Conservation (phyloP, 1,140 invertebrate species). For the Arctopsyche grandis region DNA sequence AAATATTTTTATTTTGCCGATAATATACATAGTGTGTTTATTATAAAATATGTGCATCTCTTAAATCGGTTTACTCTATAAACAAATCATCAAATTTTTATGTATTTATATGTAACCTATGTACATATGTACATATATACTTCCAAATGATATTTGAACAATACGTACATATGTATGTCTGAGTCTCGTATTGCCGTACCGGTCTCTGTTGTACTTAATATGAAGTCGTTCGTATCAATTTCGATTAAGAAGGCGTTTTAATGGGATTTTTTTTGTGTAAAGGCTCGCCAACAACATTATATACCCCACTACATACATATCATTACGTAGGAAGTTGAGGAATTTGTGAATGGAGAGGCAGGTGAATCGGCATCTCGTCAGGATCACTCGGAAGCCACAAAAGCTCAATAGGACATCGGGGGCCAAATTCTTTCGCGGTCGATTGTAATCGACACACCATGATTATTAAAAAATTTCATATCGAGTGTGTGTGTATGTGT, state of each 20-base stretch:
- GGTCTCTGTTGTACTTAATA: constrained; percentile 51
- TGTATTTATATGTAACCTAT: too few relatives aligned
- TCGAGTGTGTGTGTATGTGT: too few relatives aligned
- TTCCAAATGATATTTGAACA: too few relatives aligned
- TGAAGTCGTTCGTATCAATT: constrained; percentile 56
- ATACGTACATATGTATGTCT: background rate
- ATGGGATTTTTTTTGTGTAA: constrained; percentile 54
- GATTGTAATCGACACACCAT: constrained; percentile 25
- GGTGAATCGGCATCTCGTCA: constrained; percentile 35
- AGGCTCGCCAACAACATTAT: constrained; percentile 53
- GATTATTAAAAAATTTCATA: background rate
- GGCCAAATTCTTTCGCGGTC: constrained; percentile 18
- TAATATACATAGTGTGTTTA: too few relatives aligned
- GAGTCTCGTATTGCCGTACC: background rate
- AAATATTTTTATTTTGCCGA: too few relatives aligned
- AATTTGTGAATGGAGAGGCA: constrained; percentile 53
- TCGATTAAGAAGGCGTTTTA: constrained; percentile 56
- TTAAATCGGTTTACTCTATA: too few relatives aligned
- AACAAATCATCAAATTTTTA: too few relatives aligned
- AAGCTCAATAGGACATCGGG: constrained; percentile 32
- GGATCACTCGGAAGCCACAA: constrained; percentile 31
- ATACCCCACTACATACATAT: constrained; percentile 40
- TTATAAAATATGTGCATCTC: too few relatives aligned
- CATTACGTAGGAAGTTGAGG: constrained; percentile 48
- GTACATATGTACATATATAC: too few relatives aligned